phyloP scores from a whole-genome alignment of 1,140 invertebrate species.

The Drosophila tristis region DNA sequence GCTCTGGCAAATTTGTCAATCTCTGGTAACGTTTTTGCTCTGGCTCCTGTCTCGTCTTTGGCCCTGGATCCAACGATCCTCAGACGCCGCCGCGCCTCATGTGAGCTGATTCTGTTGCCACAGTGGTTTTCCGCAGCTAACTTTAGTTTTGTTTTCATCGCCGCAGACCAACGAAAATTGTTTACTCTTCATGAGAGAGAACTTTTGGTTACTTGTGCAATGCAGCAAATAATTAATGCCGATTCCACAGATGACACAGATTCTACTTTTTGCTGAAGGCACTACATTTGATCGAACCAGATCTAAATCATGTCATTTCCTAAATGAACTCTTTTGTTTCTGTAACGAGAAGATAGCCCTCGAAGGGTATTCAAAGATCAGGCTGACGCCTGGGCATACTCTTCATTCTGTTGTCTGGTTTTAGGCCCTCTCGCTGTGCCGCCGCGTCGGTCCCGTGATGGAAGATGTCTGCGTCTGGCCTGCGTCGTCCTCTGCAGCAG shows the following conservation, averaged over 20 bases:
- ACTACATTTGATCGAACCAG: too few species aligned
- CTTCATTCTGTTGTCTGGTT: neutral
- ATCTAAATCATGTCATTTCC: too few species aligned
- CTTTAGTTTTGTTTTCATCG: slow-evolving; percentile 62
- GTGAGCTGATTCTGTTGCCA: slow-evolving; percentile 26
- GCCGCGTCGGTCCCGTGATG: slow-evolving; percentile 22
- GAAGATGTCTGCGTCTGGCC: slow-evolving; percentile 46
- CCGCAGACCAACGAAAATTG: slow-evolving; percentile 20
- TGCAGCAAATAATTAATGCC: too few species aligned
- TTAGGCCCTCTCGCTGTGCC: slow-evolving; percentile 13
- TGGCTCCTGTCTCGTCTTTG: slow-evolving; percentile 34
- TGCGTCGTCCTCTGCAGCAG: slow-evolving; percentile 52
- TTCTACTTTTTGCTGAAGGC: too few species aligned
- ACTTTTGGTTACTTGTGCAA: too few species aligned
- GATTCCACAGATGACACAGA: too few species aligned
- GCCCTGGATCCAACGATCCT: slow-evolving; percentile 24
- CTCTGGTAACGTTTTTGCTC: slow-evolving; percentile 39
- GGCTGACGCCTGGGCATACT: neutral
- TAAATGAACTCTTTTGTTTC: too few species aligned
- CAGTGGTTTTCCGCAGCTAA: slow-evolving; percentile 1
- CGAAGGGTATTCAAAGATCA: too few species aligned
- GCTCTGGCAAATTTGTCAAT: slow-evolving; percentile 75
- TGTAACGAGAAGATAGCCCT: too few species aligned
- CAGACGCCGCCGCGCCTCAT: slow-evolving; percentile 59
- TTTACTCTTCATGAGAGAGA: slow-evolving; percentile 6